phyloP scores from a whole-genome alignment of 2,888 invertebrate species.

The Bursaphelenchus okinawaensis region DNA sequence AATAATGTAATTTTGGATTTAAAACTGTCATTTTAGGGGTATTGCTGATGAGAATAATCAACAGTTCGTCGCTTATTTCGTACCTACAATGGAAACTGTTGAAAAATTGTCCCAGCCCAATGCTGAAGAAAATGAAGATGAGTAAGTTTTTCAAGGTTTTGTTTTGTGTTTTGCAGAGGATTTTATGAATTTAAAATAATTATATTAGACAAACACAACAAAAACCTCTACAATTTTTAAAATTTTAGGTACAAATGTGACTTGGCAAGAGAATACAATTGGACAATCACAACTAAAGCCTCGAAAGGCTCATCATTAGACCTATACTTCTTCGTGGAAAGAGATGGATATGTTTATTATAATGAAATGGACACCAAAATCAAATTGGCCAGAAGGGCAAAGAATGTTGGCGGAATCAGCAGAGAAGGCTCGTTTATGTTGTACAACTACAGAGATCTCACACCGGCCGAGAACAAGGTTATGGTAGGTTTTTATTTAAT shows the following conservation, averaged over 20 bases:
- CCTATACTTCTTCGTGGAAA: constrained; percentile 61
- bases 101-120: constrained; percentile 76
- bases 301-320: constrained; percentile 61
- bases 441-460: neutral
- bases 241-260: constrained; percentile 80
- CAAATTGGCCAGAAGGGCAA: constrained; percentile 22
- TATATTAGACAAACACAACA: too few relatives aligned
- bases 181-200: too few relatives aligned
- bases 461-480: neutral
- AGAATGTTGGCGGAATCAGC: constrained; percentile 12
- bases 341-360: constrained; percentile 58
- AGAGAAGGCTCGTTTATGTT: neutral
- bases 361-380: constrained; percentile 62
- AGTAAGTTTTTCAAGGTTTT: constrained; percentile 8
- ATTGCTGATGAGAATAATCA: constrained; percentile 98
- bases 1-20: constrained; percentile 6
- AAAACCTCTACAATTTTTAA: too few relatives aligned
- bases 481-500: neutral
- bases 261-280: constrained; percentile 95
- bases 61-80: constrained; percentile 96
- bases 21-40: constrained; percentile 69
- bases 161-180: neutral
- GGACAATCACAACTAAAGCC: constrained; percentile 85
- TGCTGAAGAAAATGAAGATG: constrained; percentile 18
- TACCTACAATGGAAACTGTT: constrained; percentile 86